A percentile compares a stretch with the other conserved stretches of the same genome.
Conservation (phyloP, 2,797 vertebrate species). For the Linurgus olivaceus region DNA sequence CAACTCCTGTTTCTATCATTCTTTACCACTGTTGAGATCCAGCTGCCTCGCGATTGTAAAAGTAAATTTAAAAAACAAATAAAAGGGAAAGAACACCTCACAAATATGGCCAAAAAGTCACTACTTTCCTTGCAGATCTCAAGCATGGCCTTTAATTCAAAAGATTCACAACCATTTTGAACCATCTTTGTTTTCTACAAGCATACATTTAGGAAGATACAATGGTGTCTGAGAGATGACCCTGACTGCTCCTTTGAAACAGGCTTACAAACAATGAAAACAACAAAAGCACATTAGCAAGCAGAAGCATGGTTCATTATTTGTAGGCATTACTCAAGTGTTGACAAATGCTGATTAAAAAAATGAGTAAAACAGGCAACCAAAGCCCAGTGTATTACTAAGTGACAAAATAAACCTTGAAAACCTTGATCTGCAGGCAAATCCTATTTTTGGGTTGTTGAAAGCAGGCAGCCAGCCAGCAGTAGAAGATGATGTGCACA, state of each 20-base stretch:
- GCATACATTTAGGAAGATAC: not conserved
- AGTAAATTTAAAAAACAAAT: not conserved
- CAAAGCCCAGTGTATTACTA: not conserved
- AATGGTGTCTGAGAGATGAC: slow-evolving; percentile 12
- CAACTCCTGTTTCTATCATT: not conserved
- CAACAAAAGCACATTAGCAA: slow-evolving; percentile 23
- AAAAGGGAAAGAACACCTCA: not conserved
- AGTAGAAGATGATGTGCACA: not conserved
- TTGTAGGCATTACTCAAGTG: not conserved
- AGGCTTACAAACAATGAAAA: not conserved
- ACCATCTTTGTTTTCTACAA: not conserved
- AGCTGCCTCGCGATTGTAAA: not conserved
- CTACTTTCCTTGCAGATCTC: not conserved
- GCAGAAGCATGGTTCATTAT: not conserved
- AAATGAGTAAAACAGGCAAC: not conserved
- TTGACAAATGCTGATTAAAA: not conserved
- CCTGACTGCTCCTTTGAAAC: not conserved
- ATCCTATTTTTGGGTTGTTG: not conserved
- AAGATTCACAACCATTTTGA: not conserved
- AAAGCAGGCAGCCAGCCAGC: not conserved
- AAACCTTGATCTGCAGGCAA: not conserved
- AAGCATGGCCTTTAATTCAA: not conserved
- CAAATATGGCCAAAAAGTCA: not conserved
- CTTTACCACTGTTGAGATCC: not conserved
- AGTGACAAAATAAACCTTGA: slow-evolving; percentile 3